Base-by-base conservation (phyloP, 92 coral and sea anemone genomes). In the Porites cylindrica region DNA sequence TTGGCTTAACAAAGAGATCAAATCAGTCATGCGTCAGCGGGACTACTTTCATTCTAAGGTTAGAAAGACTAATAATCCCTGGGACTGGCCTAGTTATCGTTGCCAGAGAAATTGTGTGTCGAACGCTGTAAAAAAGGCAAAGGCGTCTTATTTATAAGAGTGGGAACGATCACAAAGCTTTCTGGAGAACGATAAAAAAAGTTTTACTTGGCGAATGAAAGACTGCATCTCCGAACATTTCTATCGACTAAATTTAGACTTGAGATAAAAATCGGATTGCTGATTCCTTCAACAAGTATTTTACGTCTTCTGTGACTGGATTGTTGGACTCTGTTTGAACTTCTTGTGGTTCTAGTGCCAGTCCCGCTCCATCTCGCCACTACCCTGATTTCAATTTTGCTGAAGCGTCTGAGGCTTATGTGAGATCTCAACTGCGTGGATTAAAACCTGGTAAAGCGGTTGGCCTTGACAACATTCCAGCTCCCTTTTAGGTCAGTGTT, bases 161-260 rank as follows among this genome's bases (percentile, higher is more conserved):
- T 77, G 60, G 78, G 9, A 38, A 66, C 18, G 93, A 86, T 64
- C 66, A 24, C 7, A 85, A 75, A 32, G 73, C 93, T 20, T 90
- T 90, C 78, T 90, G 93, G 90, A 63, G 73, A 78, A 86, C 80
- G 6, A 38, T 86, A 52, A 91, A 86, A 76, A 90, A 80, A 76
- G 80, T 59, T 51, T 89, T 43, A 89, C 93, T 8, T 87, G 87
- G n/a, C 78, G 29, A 86, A 82, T 81, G 63, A 51, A 90, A 90
- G 82, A 83, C 59, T 51, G 59, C 72, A 29, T 73, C 91, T 9
- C 70, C 86, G 23, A 79, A 72, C 65, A 75, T 86, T 24, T 72
- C 79, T 20, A 74, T 90, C 21, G 67, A 79, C 65, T 78, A 82
- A 68, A 58, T 50, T 8, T 51, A 86, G 66, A 53, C 79, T 32